phyloP scores from a whole-genome alignment of 2,888 invertebrate genomes.

The Drosophila paramelanica region DNA sequence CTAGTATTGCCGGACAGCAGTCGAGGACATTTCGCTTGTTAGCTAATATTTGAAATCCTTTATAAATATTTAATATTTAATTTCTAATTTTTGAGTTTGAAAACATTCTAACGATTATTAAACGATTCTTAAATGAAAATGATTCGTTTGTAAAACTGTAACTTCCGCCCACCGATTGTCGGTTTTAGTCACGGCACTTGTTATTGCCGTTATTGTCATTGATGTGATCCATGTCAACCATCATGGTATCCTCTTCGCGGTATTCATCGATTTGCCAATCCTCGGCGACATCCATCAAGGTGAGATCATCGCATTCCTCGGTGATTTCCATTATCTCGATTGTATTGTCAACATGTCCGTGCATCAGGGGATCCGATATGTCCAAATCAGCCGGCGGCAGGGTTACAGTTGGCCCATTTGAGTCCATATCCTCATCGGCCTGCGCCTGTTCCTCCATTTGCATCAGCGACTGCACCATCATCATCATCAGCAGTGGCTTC shows the following conservation, averaged over 20 bases:
- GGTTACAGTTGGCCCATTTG: slow-evolving; percentile 4
- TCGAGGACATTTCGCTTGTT: no score
- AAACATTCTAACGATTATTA: neutral
- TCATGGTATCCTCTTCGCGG: neutral
- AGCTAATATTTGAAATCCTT: neutral
- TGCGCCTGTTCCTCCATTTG: neutral
- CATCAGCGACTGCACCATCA: slow-evolving; percentile 1
- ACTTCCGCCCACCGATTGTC: neutral
- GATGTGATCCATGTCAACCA: neutral
- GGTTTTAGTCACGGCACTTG: neutral
- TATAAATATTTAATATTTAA: neutral
- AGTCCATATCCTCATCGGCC: neutral
- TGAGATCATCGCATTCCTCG: neutral
- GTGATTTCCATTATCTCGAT: slow-evolving; percentile 1
- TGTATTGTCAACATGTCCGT: neutral
- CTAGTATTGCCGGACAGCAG: no score
- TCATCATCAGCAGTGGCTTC: neutral
- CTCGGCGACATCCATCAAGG: neutral
- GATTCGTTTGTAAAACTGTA: neutral
- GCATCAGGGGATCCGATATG: neutral
- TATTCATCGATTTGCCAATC: neutral
- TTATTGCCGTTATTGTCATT: no score
- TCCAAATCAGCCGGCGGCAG: slow-evolving; percentile 9
- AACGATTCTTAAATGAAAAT: neutral
- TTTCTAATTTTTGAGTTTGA: neutral